phyloP scores from a whole-genome alignment of 2,113 vertebrate genomes.

The Dasyornis broadbenti region DNA sequence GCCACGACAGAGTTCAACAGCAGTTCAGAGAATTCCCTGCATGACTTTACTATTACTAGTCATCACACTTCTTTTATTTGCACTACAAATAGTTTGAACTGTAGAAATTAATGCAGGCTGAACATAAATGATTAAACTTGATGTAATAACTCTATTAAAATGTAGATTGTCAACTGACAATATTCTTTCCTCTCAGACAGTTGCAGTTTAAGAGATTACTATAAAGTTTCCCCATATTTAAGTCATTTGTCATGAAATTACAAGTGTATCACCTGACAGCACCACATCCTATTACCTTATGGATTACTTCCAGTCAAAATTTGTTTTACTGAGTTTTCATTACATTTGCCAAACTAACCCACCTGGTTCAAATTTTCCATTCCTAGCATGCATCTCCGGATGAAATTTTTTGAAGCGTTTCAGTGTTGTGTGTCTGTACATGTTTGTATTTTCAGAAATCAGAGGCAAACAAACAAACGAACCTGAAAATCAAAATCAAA shows the following conservation, averaged over 20 bases:
- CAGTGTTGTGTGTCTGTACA: background rate
- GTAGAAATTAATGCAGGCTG: background rate
- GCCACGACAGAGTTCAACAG: background rate
- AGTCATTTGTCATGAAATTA: background rate
- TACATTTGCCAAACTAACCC: background rate
- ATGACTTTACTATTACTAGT: background rate
- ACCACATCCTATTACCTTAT: background rate
- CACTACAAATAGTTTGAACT: background rate
- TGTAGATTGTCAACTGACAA: background rate
- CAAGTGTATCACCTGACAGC: background rate
- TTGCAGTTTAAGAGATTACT: background rate
- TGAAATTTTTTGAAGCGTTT: background rate
- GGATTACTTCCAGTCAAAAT: background rate
- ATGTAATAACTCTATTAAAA: background rate
- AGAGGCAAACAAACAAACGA: background rate
- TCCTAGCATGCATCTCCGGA: background rate
- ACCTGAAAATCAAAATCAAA: rapidly evolving
- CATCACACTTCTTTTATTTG: background rate
- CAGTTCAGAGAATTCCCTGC: background rate
- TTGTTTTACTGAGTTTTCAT: background rate
- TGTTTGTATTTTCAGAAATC: background rate
- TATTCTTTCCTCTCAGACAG: background rate
- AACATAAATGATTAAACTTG: background rate
- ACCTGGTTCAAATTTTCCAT: background rate
- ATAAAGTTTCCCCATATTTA: background rate